Evolutionary conservation across 2,888 invertebrate species (phyloP).

Genomic region (Mystacides longicornis): DNA sequence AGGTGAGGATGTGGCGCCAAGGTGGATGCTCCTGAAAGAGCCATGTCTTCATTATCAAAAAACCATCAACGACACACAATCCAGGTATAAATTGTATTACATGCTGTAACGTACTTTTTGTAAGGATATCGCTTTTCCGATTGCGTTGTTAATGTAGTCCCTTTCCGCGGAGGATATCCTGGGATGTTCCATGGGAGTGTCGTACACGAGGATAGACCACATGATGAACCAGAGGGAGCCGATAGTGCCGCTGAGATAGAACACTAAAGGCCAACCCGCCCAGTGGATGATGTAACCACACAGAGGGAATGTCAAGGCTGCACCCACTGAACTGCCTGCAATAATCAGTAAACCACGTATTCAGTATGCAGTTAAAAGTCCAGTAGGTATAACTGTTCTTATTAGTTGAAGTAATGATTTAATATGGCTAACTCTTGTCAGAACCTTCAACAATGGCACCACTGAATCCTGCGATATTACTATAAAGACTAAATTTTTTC

Average conservation of each 20-base stretch:
- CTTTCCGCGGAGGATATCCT: conserved; percentile 52
- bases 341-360: no score
- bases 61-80: no score
- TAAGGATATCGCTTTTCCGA: conserved; percentile 38
- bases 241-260: conserved; percentile 55
- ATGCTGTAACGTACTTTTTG: conserved; percentile 21
- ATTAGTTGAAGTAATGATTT: no score
- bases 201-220: conserved; percentile 57
- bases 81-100: no score
- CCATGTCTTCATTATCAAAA: no score
- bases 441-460: no score
- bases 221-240: conserved; percentile 58
- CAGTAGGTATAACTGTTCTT: no score
- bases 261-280: conserved; percentile 66
- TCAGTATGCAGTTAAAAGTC: no score
- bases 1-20: conserved; percentile 53
- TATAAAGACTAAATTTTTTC: no score
- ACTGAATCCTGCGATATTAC: no score
- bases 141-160: conserved; percentile 49
- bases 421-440: no score
- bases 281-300: conserved; percentile 59
- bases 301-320: conserved; percentile 60
- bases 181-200: conserved; percentile 59
- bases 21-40: conserved; percentile 46
- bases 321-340: conserved; percentile 52